Percentiles rank a stretch among this genome's conserved stretches.
These are phyloP conservation scores for Epinotia ramella DNA, from an alignment of 2,888 invertebrate species.

Conservation along the genomic window DNA sequence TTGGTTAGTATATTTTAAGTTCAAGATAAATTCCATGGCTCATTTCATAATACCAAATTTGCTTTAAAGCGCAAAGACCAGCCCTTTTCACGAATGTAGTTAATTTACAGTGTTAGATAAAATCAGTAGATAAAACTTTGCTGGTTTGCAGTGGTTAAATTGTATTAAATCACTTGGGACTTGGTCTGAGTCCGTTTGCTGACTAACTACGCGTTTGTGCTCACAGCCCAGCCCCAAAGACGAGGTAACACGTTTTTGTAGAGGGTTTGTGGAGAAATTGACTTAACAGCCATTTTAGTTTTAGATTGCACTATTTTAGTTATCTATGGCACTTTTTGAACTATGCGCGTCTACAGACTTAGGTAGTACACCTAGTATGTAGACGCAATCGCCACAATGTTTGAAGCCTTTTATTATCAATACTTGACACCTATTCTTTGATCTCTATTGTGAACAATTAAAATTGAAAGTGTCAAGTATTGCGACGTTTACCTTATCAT, in stretches of 20 bases:
- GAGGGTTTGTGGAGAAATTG: not conserved
- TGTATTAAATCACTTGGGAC: slow-evolving; percentile 43
- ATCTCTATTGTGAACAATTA: no score
- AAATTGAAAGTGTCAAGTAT: no score
- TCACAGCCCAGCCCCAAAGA: slow-evolving; percentile 21
- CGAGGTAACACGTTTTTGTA: slow-evolving; percentile 14
- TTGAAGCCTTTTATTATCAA: not conserved
- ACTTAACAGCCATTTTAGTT: slow-evolving; percentile 21
- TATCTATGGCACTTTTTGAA: slow-evolving; percentile 13
- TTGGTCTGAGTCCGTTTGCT: slow-evolving; percentile 26
- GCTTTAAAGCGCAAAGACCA: slow-evolving; percentile 19
- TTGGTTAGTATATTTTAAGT: not conserved
- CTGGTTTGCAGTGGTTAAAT: slow-evolving; percentile 35
- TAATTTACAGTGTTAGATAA: slow-evolving; percentile 38
- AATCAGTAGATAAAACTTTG: slow-evolving; percentile 38
- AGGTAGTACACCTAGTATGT: no score
- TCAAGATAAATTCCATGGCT: not conserved
- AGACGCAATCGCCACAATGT: not conserved
- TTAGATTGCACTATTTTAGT: slow-evolving; percentile 6
- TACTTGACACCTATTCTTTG: no score
- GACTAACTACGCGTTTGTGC: slow-evolving; percentile 35
- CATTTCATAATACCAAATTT: not conserved
- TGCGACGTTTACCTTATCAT: no score
- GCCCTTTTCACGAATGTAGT: slow-evolving; percentile 26
- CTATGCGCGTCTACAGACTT: not conserved